These are phyloP conservation scores for Megaceryle maxima DNA, from an alignment of 2,113 vertebrate species.

Conservation along the genomic window DNA sequence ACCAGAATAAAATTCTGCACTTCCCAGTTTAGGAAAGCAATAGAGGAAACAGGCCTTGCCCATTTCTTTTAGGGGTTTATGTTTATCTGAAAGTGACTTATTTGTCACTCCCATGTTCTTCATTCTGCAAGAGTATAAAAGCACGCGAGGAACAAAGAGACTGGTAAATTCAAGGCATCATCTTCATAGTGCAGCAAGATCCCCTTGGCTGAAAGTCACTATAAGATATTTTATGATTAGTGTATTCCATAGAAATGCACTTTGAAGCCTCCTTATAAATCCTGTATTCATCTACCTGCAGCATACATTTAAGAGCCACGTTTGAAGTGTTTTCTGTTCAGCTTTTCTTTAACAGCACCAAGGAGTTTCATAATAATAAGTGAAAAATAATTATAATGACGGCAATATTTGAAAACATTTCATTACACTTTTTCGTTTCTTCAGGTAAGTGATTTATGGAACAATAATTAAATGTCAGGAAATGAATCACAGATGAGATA, in stretches of 20 bases:
- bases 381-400: background rate
- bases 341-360: background rate
- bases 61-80: background rate
- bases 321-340: background rate
- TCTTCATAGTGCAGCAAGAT: background rate
- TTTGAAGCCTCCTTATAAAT: background rate
- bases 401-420: background rate
- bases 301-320: background rate
- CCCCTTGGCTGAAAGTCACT: background rate
- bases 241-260: background rate
- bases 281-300: background rate
- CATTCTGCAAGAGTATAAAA: background rate
- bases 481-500: conserved; percentile 26
- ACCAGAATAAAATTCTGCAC: background rate
- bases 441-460: conserved; percentile 3
- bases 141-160: background rate
- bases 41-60: background rate
- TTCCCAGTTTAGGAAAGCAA: background rate
- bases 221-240: background rate
- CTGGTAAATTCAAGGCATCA: background rate
- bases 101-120: background rate
- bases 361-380: background rate
- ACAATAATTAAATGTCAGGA: conserved; percentile 55
- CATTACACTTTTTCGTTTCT: background rate
- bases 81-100: background rate